phyloP scores from a whole-genome alignment of 2,113 vertebrate genomes.

The Brachyistius frenatus region DNA sequence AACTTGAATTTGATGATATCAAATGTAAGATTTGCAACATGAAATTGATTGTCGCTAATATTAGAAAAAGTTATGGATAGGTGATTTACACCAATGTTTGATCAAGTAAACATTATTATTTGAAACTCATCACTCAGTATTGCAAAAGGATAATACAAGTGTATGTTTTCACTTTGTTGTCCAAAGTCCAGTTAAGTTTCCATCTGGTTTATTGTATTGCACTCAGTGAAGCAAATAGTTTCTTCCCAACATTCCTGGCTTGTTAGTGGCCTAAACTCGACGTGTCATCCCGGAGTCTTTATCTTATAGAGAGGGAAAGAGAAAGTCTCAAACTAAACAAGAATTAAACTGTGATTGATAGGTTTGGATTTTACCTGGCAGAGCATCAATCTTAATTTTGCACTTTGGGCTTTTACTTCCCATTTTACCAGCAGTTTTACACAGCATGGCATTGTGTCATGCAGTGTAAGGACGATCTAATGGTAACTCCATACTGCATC shows the following conservation, averaged over 20 bases:
- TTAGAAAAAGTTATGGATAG: neutral
- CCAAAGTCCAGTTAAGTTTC: slow-evolving; percentile 31
- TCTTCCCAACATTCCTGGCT: slow-evolving; percentile 45
- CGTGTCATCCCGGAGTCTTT: slow-evolving; percentile 28
- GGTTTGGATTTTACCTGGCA: slow-evolving; percentile 2
- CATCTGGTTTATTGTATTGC: slow-evolving; percentile 30
- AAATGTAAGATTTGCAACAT: neutral
- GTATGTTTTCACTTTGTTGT: slow-evolving; percentile 38
- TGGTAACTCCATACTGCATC: neutral
- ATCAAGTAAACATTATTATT: neutral
- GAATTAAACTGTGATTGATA: neutral
- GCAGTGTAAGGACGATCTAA: no score
- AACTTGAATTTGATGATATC: neutral
- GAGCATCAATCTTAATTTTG: neutral
- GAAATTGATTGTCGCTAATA: neutral
- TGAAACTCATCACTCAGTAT: slow-evolving; percentile 1
- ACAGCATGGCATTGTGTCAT: no score
- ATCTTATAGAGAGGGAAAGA: slow-evolving; percentile 1
- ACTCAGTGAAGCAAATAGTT: slow-evolving; percentile 32
- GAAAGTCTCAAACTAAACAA: neutral
- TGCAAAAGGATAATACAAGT: neutral
- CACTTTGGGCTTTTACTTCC: neutral
- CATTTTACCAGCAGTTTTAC: neutral
- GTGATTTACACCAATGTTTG: neutral
- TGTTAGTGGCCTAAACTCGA: slow-evolving; percentile 31